These are phyloP conservation scores for Malurus alboscapulatus DNA, from an alignment of 2,113 vertebrate genomes.

Conservation along the genomic window DNA sequence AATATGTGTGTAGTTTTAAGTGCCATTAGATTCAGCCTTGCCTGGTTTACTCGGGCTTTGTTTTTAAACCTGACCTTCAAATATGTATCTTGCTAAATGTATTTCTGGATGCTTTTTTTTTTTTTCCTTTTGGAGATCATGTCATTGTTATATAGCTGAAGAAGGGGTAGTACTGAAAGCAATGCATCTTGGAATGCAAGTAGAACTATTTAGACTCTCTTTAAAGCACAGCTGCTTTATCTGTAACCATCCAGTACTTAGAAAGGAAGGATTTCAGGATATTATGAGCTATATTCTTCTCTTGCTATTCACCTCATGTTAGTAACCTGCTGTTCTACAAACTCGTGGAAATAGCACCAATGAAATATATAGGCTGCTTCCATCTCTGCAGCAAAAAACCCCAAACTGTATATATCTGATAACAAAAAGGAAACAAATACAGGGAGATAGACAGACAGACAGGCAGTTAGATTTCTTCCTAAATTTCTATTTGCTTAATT, in stretches of 20 bases:
- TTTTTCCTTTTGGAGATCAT: not conserved
- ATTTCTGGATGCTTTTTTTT: not conserved
- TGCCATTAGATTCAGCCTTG: not conserved
- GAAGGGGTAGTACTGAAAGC: not conserved
- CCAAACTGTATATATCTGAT: not conserved
- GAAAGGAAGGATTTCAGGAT: not conserved
- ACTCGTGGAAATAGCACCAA: not conserved
- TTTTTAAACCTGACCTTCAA: conserved; percentile 32
- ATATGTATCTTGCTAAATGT: not conserved
- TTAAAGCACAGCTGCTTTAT: not conserved
- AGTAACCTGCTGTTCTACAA: not conserved
- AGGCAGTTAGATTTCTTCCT: not conserved
- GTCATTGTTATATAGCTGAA: not conserved
- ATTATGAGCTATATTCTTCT: not conserved
- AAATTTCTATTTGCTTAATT: conserved; percentile 1
- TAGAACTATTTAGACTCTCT: not conserved
- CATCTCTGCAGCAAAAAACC: not conserved
- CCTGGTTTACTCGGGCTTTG: not conserved
- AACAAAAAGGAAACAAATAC: not conserved
- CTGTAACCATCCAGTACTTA: not conserved
- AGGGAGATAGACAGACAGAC: not conserved
- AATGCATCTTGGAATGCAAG: not conserved
- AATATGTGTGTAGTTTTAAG: not conserved
- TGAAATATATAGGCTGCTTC: not conserved
- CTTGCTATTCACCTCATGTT: not conserved